A percentile compares a stretch with the other conserved stretches of the same genome.
Evolutionary conservation across 2,113 vertebrate species (phyloP).

Genomic region (Amblyopsis rosae): DNA sequence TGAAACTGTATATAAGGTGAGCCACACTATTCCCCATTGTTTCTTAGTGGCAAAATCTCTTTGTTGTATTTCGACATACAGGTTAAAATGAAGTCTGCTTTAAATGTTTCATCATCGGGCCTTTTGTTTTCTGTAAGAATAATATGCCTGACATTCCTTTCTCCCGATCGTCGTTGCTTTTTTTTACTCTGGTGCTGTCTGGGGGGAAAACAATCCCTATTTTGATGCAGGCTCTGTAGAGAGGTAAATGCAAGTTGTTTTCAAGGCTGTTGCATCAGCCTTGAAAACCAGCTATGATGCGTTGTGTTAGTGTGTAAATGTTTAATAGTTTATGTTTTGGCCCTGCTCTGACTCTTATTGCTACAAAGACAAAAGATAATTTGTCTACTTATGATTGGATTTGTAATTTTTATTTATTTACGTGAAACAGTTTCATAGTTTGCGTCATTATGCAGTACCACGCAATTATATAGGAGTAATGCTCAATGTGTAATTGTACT

Average conservation of each 20-base stretch:
- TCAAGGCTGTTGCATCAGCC: conserved; percentile 49
- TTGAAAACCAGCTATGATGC: conserved; percentile 7
- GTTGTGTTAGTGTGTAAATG: conserved; percentile 50
- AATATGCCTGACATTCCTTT: conserved; percentile 4
- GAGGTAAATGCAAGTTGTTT: conserved; percentile 69
- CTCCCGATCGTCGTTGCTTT: conserved; percentile 16
- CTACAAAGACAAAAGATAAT: not conserved
- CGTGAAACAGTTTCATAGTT: not conserved
- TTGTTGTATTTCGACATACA: conserved; percentile 30
- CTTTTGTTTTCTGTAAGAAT: conserved; percentile 44
- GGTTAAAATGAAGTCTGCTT: conserved; percentile 39
- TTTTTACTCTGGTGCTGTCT: conserved; percentile 34
- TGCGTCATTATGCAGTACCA: not conserved
- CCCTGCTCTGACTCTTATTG: conserved; percentile 47
- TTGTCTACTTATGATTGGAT: not conserved
- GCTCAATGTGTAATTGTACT: conserved; percentile 20
- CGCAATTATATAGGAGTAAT: conserved; percentile 1
- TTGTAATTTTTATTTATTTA: conserved; percentile 8
- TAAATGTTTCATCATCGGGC: conserved; percentile 59
- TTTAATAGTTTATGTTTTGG: conserved; percentile 51
- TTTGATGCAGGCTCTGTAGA: conserved; percentile 58
- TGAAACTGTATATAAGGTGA: not conserved
- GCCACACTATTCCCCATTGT: conserved; percentile 1
- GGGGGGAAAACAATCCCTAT: conserved; percentile 11
- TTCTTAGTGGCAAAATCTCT: conserved; percentile 18